Conservation (phyloP, 2,797 vertebrate species). For the Bradypus variegatus region DNA sequence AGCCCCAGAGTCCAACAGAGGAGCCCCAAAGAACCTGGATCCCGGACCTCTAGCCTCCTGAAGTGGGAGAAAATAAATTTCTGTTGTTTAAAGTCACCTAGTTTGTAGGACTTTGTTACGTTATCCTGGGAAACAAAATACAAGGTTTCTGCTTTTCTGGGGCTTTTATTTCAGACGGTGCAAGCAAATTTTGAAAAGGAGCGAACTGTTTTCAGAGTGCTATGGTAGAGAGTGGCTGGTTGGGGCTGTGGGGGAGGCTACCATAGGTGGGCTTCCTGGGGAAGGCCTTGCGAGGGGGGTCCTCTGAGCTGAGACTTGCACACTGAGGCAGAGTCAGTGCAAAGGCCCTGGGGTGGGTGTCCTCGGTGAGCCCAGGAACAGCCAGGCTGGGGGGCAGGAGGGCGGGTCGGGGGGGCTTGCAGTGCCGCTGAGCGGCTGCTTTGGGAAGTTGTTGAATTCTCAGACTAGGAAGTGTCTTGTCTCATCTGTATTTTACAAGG, state of each 20-base stretch:
- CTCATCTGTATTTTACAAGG: background rate
- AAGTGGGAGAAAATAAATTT: no score
- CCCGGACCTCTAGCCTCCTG: no score
- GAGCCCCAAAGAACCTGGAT: no score
- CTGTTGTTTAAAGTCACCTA: no score
- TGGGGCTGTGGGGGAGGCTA: no score
- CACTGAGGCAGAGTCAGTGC: background rate
- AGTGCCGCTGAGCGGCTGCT: no score
- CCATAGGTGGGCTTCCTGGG: background rate
- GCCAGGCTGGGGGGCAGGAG: no score
- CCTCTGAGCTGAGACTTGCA: background rate
- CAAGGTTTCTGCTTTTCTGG: background rate
- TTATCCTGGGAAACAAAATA: no score
- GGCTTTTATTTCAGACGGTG: background rate
- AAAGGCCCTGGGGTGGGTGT: background rate
- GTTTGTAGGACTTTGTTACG: no score
- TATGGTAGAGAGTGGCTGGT: background rate
- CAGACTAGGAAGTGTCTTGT: background rate
- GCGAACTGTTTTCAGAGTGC: background rate
- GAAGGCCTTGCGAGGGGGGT: background rate
- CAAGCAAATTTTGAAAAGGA: background rate
- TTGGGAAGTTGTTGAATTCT: background rate
- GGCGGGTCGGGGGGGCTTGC: background rate
- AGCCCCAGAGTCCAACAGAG: no score
- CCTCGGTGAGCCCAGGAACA: background rate